These are phyloP conservation scores for Dendroctonus valens DNA, from an alignment of 1,140 invertebrate species.

Conservation along the genomic window DNA sequence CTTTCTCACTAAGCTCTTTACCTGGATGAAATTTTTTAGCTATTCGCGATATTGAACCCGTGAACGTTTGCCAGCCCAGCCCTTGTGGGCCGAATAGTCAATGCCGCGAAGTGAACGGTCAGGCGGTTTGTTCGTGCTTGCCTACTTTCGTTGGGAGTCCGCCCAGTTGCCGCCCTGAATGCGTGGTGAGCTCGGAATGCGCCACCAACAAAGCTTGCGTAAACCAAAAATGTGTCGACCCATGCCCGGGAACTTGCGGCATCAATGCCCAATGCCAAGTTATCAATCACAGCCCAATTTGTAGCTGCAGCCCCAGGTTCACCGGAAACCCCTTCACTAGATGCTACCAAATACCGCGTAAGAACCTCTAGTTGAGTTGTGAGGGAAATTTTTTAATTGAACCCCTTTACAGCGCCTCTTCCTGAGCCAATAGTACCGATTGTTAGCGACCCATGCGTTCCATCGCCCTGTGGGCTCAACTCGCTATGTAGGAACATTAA, in stretches of 20 bases:
- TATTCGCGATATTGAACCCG: slow-evolving; percentile 49
- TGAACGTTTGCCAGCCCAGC: slow-evolving; percentile 73
- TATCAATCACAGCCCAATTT: slow-evolving; percentile 81
- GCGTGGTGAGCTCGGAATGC: slow-evolving; percentile 76
- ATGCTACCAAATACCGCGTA: slow-evolving; percentile 43
- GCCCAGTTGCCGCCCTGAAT: slow-evolving; percentile 75
- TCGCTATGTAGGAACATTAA: slow-evolving; percentile 63
- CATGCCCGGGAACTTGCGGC: slow-evolving; percentile 77
- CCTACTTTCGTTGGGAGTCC: slow-evolving; percentile 73
- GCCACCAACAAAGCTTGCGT: slow-evolving; percentile 69
- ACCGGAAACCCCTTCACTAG: slow-evolving; percentile 79
- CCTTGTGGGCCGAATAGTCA: slow-evolving; percentile 80
- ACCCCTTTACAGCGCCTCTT: slow-evolving; percentile 38
- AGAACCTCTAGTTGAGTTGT: slow-evolving; percentile 19
- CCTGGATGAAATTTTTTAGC: slow-evolving; percentile 31
- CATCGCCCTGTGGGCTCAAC: slow-evolving; percentile 69
- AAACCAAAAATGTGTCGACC: slow-evolving; percentile 76
- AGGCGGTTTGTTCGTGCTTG: slow-evolving; percentile 76
- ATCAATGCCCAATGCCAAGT: slow-evolving; percentile 75
- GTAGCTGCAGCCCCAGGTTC: slow-evolving; percentile 69
- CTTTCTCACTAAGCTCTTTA: background rate
- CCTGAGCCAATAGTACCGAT: slow-evolving; percentile 34
- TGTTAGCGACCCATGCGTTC: slow-evolving; percentile 59
- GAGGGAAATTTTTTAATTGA: background rate
- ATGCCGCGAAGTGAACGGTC: slow-evolving; percentile 67